Evolutionary conservation across 2,113 vertebrate species (phyloP), one percentile per base, ranked within the genome.

Genomic region (Lota lota): DNA sequence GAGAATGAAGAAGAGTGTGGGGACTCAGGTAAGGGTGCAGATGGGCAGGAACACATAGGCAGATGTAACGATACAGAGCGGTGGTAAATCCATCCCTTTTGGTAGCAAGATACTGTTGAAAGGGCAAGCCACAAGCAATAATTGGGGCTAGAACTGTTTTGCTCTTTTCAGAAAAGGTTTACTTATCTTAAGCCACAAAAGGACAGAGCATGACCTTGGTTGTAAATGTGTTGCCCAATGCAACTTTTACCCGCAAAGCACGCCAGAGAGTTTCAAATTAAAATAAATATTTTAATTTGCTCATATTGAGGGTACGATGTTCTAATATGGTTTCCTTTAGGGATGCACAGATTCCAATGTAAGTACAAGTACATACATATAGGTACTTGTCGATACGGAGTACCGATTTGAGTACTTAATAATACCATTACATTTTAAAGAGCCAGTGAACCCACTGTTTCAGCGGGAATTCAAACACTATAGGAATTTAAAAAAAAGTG

Each of bases 1-100:
- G 62, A 69, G 67, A 19, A 65, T 53, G 16, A 68, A 51, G n/a
- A 33, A 67, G 33, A 67, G 58, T 3, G 18, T 10, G 0, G 50
- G 12, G 47, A 20, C 7, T 22, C 20, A 62, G 22, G 40, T 8
- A 63, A 5, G 36, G 19, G 11, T 10, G 36, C 8, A 17, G 67
- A n/a, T 22, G 24, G 19, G 10, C 40, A 22, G 33, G 20, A 50
- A 11, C 21, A 59, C 57, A 21, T 17, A 64, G 56, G 61, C n/a
- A 22, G 64, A 53, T 47, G 22, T 33, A 33, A 36, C 11, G 3
- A 64, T n/a, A 50, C 62, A 36, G 1, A 10, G 10, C 61, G 20
- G 59, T 22, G 19, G 10, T 47, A 47, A 47, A 47, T 47, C 40
- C 10, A 2, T 14, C 10, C 40, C 40, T 47, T 14, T 47, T 47